Evolutionary conservation across 2,888 invertebrate species (phyloP), one percentile per base, ranked within the genome.

Genomic region (Nemapogon koenigi): DNA sequence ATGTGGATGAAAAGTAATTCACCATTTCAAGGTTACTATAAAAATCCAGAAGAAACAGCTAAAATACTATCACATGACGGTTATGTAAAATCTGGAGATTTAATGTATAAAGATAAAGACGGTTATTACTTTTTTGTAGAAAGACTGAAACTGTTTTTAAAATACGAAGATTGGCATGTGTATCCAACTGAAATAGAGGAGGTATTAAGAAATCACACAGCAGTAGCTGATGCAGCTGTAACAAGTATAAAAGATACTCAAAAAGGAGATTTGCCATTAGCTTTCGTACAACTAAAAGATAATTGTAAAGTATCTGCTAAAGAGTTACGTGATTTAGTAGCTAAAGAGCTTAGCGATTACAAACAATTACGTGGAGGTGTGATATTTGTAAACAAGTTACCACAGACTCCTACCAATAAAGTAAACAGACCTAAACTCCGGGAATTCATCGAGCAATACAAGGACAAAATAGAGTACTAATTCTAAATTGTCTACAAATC

Each of bases 51-150:
- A 22, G 35, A 25, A 15, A 35, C 35, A 7, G 16, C 26, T 6
- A 15, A 26, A 2, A 35, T 15, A 3, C 11, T 17, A 8, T 26
- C 26, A 8, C n/a, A 25, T 13, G 26, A 35, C 13, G 35, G 35
- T 3, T 35, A 13, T 13, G 15, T 35, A 2, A 14, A 16, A 18
- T 26, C 35, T 3, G 35, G 35, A 4, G 35, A 35, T 16, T 16
- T 35, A 3, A 15, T 35, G n/a, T 35, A 35, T 26, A 35, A 26
- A 26, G 16, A 35, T 15, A 16, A 26, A 11, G 25, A 25, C 6
- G 35, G 35, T 3, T 35, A 35, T 26, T 35, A 26, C 27, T 35
- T 14, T 16, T 35, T 35, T 16, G 26, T 35, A 4, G 35, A 35
- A 14, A 35, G 35, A 15, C 7, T 35, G n/a, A 35, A 35, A 14